Conservation (phyloP, 1,140 invertebrate genomes). For the Calephelis nemesis region DNA sequence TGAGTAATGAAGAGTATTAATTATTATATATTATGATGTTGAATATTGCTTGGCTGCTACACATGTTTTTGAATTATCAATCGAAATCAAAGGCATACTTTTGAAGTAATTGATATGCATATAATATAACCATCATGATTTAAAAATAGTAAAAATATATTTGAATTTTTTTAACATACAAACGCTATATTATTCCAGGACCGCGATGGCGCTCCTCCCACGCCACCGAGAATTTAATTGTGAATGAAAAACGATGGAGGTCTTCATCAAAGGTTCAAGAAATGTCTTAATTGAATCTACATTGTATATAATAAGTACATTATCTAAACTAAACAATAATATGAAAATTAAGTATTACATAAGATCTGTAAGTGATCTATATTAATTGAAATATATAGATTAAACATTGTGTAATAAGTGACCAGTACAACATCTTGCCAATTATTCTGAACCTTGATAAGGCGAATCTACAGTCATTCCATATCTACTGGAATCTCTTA, state of each 20-base stretch:
- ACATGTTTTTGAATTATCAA: too few species aligned
- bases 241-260: conserved; percentile 17
- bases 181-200: conserved; percentile 47
- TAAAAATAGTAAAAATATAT: too few species aligned
- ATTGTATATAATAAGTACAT: conserved; percentile 30
- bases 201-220: conserved; percentile 73
- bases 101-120: too few species aligned
- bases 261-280: conserved; percentile 33
- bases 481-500: conserved; percentile 19
- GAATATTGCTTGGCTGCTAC: too few species aligned
- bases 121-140: too few species aligned
- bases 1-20: too few species aligned
- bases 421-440: conserved; percentile 25
- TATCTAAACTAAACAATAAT: conserved; percentile 20
- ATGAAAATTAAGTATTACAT: conserved; percentile 6
- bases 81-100: too few species aligned
- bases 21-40: too few species aligned
- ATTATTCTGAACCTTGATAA: conserved; percentile 19
- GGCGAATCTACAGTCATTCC: conserved; percentile 25
- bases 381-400: neutral
- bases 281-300: conserved; percentile 50
- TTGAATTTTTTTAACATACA: too few species aligned
- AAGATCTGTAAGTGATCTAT: neutral
- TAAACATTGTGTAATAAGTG: neutral
- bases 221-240: conserved; percentile 71